Evolutionary conservation across 2,888 invertebrate species (phyloP), one percentile per base, ranked within the genome.

Genomic region (Polydrusus pterygomalis): DNA sequence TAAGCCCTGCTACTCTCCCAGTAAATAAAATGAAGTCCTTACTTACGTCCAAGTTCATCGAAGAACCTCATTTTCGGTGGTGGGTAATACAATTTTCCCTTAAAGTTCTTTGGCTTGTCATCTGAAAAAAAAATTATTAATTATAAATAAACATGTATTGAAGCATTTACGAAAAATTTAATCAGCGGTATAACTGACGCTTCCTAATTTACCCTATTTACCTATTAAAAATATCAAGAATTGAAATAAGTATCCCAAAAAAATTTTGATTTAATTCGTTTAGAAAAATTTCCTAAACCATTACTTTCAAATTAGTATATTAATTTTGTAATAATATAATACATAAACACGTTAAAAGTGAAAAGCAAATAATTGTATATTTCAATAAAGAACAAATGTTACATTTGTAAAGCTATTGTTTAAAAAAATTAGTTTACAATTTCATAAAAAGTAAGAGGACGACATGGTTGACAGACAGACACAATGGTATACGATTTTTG

Each of bases 41-140:
- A 85, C 93, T 92, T 89, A 93, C 93, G 86, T 83, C 91, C 93
- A 74, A 93, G 85, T 82, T 93, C 93, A 83, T 93, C 93, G 81
- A 93, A 92, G 83, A 93, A 93, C 85, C 88, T 80, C 70, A 83
- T 83, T 78, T 87, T 87, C 43, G 86, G 85, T 69, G 87, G 86
- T 17, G 84, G 80, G 76, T 83, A 85, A 65, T 82, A 79, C 20
- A 82, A 80, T 79, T 84, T 82, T 20, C 82, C 79, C 43, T 72
- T 72, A 13, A 17, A 38, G 34, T 81, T 78, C 34, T 73, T 69
- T 2, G 34, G n/a, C 11, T 43, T 70, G 25, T 74, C 75, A 74
- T 84, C 85, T 85, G 84, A 76, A 85, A 85, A 69, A 49, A 71
- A 70, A 70, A 60, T n/a, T n/a, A n/a, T n/a, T n/a, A n/a, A n/a